Base-by-base conservation (phyloP, 2,888 invertebrate species). In the Gnatocerus cornutus region DNA sequence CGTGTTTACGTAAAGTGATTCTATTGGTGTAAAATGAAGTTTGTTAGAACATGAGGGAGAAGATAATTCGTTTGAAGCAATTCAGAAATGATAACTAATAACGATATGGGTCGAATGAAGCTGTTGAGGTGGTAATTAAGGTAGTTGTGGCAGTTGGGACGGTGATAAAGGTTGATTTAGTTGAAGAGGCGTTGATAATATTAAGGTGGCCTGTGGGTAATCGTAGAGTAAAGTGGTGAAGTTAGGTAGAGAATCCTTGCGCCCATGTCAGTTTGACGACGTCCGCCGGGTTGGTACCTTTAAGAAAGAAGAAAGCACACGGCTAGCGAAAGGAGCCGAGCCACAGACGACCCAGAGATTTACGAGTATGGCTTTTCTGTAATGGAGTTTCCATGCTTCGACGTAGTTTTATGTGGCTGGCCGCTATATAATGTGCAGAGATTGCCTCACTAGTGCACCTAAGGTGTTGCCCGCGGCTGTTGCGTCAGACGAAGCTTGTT, bases 371-470 rank as follows among this genome's bases (percentile, higher is more conserved):
- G 83, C 83, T 82, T 83, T 80, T 77, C 79, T 79, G 81, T 84
- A 84, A 84, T 84, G 84, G 84, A 84, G 82, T 84, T 84, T 84
- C 82, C 84, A 84, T 84, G 84, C 84, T 84, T 80, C 78, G 81
- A 78, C 80, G 82, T 81, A 82, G 82, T 84, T 84, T 84, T 84
- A 83, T 84, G 83, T 78, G 81, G 81, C 79, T 78, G 80, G 78
- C 79, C 80, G 80, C 79, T 78, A 80, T 80, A 81, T 82, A 81
- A 82, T 82, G 80, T 80, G 79, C 78, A 75, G 76, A 80, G 80
- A 82, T 81, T 82, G 80, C 81, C 78, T 78, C 79, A 75, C 80
- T 77, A 80, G 81, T 81, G 80, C 82, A 82, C 82, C 83, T 81
- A 77, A 79, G 82, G 80, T 80, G 80, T 77, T 77, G 79, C 80